Evolutionary conservation across 2,113 vertebrate species (phyloP).

Genomic region (Alligator sinensis): DNA sequence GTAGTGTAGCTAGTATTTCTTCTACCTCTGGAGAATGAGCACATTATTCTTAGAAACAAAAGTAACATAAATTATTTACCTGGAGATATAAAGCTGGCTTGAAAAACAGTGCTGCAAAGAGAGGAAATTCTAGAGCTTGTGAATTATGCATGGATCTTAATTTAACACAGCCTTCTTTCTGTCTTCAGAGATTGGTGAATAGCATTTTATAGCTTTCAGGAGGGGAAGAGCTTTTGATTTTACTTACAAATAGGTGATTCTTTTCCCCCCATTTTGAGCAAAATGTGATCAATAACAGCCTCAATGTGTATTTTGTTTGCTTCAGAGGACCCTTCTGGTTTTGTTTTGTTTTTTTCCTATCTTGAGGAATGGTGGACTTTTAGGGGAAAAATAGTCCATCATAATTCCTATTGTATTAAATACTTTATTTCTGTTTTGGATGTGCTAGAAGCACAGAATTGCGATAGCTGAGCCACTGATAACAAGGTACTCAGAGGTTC

Average conservation of each 20-base stretch:
- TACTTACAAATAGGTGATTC: not conserved
- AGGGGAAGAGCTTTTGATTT: not conserved
- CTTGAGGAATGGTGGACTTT: not conserved
- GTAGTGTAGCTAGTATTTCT: not conserved
- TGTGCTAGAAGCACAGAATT: not conserved
- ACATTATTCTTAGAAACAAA: conserved; percentile 49
- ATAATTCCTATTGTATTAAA: not conserved
- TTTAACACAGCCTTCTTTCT: conserved; percentile 45
- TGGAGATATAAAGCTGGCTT: conserved; percentile 43
- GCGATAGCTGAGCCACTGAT: not conserved
- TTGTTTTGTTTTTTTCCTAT: not conserved
- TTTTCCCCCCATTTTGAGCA: not conserved
- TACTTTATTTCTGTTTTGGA: not conserved
- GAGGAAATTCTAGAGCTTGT: conserved; percentile 22
- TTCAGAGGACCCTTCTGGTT: not conserved
- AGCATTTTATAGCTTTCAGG: not conserved
- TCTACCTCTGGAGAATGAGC: not conserved
- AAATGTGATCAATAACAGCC: not conserved
- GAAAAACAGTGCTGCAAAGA: conserved; percentile 35
- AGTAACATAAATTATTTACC: conserved; percentile 62
- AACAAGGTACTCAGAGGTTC: not conserved
- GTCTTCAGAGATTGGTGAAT: conserved; percentile 9
- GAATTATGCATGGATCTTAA: conserved; percentile 48
- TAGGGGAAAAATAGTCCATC: not conserved
- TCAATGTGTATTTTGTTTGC: not conserved